A percentile compares a stretch with the other conserved stretches of the same genome.
phyloP scores from a whole-genome alignment of 2,888 invertebrate species.

The Pachycephus smyrnensis region DNA sequence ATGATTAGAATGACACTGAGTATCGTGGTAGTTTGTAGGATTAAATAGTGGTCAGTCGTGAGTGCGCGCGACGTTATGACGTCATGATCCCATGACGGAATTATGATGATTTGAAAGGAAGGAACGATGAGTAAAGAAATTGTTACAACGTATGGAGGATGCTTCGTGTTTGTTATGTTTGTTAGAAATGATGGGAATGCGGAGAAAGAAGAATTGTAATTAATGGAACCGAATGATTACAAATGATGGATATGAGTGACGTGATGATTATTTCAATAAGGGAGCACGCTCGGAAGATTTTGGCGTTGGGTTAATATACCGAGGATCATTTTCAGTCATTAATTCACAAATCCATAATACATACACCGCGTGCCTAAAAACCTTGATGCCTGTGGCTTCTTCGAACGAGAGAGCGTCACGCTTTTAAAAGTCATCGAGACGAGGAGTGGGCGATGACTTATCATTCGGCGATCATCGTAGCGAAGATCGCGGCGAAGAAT shows the following conservation, averaged over 20 bases:
- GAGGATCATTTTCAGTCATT: not conserved
- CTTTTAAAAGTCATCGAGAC: not conserved
- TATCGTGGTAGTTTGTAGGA: not conserved
- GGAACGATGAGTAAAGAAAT: not conserved
- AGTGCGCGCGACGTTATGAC: not conserved
- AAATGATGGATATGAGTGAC: not conserved
- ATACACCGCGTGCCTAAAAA: slow-evolving; percentile 46
- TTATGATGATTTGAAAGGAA: not conserved
- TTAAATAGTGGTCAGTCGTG: not conserved
- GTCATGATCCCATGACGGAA: not conserved
- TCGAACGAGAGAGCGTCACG: slow-evolving; percentile 19
- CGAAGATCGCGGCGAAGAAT: not conserved
- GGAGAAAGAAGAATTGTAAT: not conserved
- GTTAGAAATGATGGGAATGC: not conserved
- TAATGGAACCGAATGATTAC: not conserved
- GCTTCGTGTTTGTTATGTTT: not conserved
- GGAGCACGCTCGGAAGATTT: not conserved
- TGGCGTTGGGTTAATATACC: not conserved
- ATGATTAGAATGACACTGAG: not conserved
- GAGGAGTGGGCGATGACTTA: not conserved
- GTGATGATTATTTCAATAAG: not conserved
- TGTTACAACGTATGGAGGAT: not conserved
- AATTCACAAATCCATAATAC: not conserved
- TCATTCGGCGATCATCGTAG: not conserved
- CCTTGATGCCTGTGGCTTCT: slow-evolving; percentile 41